These are phyloP conservation scores for Antheraea assamensis DNA, from an alignment of 2,888 invertebrate species.

Conservation along the genomic window DNA sequence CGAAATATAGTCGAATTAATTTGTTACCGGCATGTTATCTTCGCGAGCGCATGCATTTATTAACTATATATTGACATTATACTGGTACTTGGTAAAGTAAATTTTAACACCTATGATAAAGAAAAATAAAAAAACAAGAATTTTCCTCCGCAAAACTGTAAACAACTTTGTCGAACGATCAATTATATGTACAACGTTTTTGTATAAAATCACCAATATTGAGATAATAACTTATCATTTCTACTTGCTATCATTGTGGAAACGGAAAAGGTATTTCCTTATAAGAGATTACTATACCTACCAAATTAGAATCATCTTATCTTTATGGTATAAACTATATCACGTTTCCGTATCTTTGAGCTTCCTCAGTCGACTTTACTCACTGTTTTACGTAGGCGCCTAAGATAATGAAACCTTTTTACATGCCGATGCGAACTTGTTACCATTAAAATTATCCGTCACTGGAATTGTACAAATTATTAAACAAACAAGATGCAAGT, in stretches of 20 bases:
- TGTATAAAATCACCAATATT: not conserved
- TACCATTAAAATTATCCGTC: not conserved
- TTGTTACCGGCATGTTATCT: too few relatives aligned
- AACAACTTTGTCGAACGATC: not conserved
- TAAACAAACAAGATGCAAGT: not conserved
- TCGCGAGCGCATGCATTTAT: too few relatives aligned
- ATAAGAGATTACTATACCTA: not conserved
- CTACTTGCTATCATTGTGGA: not conserved
- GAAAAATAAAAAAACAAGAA: too few relatives aligned
- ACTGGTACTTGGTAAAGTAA: too few relatives aligned
- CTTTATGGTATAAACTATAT: not conserved
- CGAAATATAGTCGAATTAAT: too few relatives aligned
- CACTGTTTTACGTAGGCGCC: not conserved
- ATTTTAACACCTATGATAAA: too few relatives aligned
- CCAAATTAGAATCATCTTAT: not conserved
- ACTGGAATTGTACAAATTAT: not conserved
- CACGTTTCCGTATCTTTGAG: not conserved
- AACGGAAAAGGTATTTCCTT: not conserved
- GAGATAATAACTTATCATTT: not conserved
- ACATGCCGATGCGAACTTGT: not conserved
- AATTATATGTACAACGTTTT: not conserved
- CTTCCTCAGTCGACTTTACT: not conserved
- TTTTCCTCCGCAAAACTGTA: not conserved
- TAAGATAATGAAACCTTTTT: not conserved
- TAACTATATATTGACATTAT: too few relatives aligned